Conservation (phyloP, 2,113 vertebrate species). For the Neodon shergylaensis region DNA sequence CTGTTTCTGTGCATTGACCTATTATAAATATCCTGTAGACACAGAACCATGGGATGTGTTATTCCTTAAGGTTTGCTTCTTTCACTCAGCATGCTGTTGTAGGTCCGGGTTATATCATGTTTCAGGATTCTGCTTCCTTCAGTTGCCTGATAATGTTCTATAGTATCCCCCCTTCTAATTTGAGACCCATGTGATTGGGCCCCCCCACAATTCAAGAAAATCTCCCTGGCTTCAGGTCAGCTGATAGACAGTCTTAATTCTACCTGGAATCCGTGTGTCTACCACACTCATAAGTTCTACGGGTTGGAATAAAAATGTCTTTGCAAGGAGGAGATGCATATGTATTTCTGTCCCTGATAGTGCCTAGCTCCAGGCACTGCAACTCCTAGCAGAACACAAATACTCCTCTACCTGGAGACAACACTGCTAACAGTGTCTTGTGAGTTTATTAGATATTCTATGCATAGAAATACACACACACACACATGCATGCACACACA, state of each 20-base stretch:
- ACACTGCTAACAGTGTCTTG: not conserved
- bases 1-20: not conserved
- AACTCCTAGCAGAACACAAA: not conserved
- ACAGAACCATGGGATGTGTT: not conserved
- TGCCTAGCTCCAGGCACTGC: not conserved
- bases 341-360: not conserved
- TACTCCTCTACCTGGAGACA: not conserved
- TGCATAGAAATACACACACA: not conserved
- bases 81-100: not conserved
- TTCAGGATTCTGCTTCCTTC: not conserved
- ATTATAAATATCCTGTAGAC: not conserved
- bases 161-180: not conserved
- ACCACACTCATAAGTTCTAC: not conserved
- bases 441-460: not conserved
- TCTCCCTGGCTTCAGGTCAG: not conserved
- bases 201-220: not conserved
- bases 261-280: not conserved
- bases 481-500: not conserved
- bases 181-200: not conserved
- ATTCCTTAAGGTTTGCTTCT: not conserved
- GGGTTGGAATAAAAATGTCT: not conserved
- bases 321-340: not conserved
- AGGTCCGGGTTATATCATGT: not conserved
- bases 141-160: not conserved
- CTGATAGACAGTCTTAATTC: not conserved